Evolutionary conservation across 2,113 vertebrate species (phyloP), one percentile per base, ranked within the genome.

Genomic region (Campylorhamphus procurvoides): DNA sequence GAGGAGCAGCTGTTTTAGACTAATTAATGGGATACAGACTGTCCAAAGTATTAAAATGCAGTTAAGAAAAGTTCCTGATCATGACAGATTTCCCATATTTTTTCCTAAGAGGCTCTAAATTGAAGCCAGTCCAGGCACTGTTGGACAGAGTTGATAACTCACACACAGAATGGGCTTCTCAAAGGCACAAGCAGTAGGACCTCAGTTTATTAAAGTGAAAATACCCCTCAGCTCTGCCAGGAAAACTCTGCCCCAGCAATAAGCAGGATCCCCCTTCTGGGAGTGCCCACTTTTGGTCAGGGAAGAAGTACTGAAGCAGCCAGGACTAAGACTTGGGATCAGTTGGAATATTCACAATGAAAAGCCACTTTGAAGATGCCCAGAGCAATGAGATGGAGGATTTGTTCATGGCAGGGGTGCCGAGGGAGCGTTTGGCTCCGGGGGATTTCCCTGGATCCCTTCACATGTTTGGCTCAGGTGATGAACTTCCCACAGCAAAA

Each of bases 1-100:
- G 39, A 90, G 72, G 53, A 96, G 66, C 84, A 96, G 92, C 93
- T 90, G 92, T 85, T 94, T 90, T 91, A 90, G 58, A 79, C 85
- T 77, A 97, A 97, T 86, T 97, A 97, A 94, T 42, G 12, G 55
- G 50, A 89, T 86, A 87, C 91, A 89, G 47, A 73, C 44, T 53
- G 46, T 83, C 68, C 73, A 76, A 81, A 94, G 69, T 67, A 80
- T 62, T 96, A 79, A 87, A 91, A 91, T 31, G 82, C 58, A 84
- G 69, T 83, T 47, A 60, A 40, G 74, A 77, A 73, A 94, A 96
- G 89, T 62, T 96, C 72, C 37, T 56, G 75, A 80, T 72, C 11
- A 17, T 79, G 84, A 87, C 83, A 95, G 63, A 31, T 60, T 95
- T 90, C 75, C 74, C 35, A 3, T 59, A 49, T 37, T 81, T 91